A percentile compares a stretch with the other conserved stretches of the same genome.
These are phyloP conservation scores for Stratiolaelaps scimitus DNA, from an alignment of 1,140 invertebrate genomes.

Conservation along the genomic window DNA sequence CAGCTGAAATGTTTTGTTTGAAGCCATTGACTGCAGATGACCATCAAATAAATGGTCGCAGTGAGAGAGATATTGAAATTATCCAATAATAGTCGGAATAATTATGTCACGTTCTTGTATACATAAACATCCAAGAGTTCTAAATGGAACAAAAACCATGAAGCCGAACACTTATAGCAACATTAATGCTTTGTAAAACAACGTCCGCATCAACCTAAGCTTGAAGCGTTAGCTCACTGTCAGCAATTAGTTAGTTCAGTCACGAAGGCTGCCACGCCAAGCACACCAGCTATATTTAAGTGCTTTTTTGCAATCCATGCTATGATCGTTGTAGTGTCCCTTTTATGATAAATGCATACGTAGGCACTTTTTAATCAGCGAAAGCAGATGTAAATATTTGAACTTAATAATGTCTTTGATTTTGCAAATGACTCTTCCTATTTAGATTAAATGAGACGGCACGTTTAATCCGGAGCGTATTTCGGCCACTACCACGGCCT, in stretches of 20 bases:
- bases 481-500: constrained; percentile 52
- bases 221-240: too few relatives aligned
- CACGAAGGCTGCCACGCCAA: not conserved
- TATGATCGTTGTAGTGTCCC: constrained; percentile 1
- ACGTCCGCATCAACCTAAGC: too few relatives aligned
- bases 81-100: too few relatives aligned
- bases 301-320: constrained; percentile 1
- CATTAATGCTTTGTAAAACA: too few relatives aligned
- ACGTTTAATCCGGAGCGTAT: constrained; percentile 80
- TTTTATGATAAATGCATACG: constrained; percentile 25
- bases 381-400: not conserved
- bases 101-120: too few relatives aligned
- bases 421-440: constrained; percentile 15
- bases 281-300: not conserved
- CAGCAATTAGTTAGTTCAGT: not conserved
- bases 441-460: constrained; percentile 86
- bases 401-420: not conserved
- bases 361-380: not conserved
- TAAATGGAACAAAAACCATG: too few relatives aligned
- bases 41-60: too few relatives aligned
- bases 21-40: too few relatives aligned
- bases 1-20: too few relatives aligned
- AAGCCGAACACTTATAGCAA: too few relatives aligned
- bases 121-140: too few relatives aligned
- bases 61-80: too few relatives aligned